Evolutionary conservation across 2,888 invertebrate species (phyloP).

Genomic region (Mellilla xanthometata): DNA sequence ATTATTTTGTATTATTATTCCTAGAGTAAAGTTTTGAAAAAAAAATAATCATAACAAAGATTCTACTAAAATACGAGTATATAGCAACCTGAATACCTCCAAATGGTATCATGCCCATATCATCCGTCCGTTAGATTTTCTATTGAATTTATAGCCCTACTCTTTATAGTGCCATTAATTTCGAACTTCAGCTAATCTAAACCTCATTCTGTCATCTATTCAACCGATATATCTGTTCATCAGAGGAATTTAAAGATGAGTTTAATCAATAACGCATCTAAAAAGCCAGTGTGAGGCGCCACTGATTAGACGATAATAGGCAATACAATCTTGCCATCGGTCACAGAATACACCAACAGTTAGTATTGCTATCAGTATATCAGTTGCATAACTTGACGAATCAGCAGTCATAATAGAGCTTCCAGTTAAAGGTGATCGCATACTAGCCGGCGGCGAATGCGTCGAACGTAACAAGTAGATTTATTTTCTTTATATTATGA

Average conservation of each 20-base stretch:
- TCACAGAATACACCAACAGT: background rate
- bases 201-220: conserved; percentile 13
- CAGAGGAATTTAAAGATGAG: conserved; percentile 13
- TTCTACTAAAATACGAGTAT: too few species aligned
- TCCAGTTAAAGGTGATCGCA: too few species aligned
- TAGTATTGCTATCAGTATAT: too few species aligned
- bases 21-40: too few species aligned
- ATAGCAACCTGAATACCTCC: too few species aligned
- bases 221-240: conserved; percentile 13
- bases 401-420: background rate
- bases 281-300: conserved; percentile 11
- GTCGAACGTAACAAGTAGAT: too few species aligned
- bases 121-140: background rate
- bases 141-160: background rate
- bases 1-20: too few species aligned
- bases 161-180: conserved; percentile 13
- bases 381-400: background rate
- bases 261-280: conserved; percentile 19
- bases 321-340: conserved; percentile 6
- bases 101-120: background rate
- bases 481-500: too few species aligned
- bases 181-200: conserved; percentile 8
- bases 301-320: conserved; percentile 5
- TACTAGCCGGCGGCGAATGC: too few species aligned
- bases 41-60: too few species aligned